Evolutionary conservation across 2,888 invertebrate genomes (phyloP).

Genomic region (Leptinotarsa peninsularis): DNA sequence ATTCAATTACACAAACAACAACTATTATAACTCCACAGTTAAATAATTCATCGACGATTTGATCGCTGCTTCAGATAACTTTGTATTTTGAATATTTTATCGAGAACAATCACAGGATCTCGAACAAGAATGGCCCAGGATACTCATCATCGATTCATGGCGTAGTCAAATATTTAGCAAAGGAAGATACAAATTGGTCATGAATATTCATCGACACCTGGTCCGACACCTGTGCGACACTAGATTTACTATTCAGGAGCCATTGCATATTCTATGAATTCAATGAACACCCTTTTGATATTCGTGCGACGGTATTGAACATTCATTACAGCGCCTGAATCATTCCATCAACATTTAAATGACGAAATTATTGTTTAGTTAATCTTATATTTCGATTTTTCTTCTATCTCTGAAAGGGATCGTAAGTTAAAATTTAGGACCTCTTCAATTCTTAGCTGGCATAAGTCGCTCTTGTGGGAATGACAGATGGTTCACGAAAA

Average conservation of each 20-base stretch:
- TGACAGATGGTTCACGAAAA: too few species aligned
- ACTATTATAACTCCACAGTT: constrained; percentile 41
- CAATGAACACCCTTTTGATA: constrained; percentile 42
- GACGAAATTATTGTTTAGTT: not conserved
- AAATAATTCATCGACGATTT: constrained; percentile 40
- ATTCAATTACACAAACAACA: constrained; percentile 40
- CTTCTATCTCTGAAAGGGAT: not conserved
- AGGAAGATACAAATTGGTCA: constrained; percentile 52
- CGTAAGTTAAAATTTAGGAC: too few species aligned
- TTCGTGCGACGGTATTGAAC: constrained; percentile 35
- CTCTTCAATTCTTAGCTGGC: too few species aligned
- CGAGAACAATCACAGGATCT: constrained; percentile 32
- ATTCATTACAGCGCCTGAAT: constrained; percentile 16
- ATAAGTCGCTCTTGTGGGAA: too few species aligned
- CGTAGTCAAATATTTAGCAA: constrained; percentile 43
- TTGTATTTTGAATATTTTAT: constrained; percentile 32
- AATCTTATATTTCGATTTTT: not conserved
- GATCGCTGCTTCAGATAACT: constrained; percentile 31
- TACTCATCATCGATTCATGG: constrained; percentile 26
- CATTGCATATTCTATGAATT: constrained; percentile 44
- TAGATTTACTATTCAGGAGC: constrained; percentile 52
- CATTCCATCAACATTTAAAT: not conserved
- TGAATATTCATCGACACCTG: constrained; percentile 61
- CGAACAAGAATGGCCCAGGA: constrained; percentile 28
- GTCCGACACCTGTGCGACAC: constrained; percentile 56